phyloP scores from a whole-genome alignment of 2,113 vertebrate genomes.

The Seriola rivoliana region DNA sequence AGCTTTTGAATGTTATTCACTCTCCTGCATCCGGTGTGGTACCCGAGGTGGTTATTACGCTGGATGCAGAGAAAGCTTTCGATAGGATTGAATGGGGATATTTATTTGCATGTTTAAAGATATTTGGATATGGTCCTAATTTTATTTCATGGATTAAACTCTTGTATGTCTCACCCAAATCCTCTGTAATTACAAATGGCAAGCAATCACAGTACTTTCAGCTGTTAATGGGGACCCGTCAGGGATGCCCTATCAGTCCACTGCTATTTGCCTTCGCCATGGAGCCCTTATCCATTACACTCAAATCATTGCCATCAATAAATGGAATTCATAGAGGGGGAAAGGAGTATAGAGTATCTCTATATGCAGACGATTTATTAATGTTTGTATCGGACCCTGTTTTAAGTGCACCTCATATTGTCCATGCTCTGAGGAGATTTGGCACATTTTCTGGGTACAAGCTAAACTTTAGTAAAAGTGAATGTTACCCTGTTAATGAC shows the following conservation, averaged over 20 bases:
- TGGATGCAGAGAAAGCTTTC: not conserved
- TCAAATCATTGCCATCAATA: not conserved
- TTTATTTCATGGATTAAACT: slow-evolving; percentile 6
- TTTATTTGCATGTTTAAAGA: not conserved
- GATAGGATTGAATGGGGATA: not conserved
- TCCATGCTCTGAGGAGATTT: not conserved
- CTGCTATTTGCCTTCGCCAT: not conserved
- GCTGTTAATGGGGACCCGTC: not conserved
- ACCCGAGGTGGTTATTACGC: not conserved
- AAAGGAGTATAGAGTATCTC: not conserved
- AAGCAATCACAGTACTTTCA: not conserved
- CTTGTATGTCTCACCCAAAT: slow-evolving; percentile 1
- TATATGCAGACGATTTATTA: slow-evolving; percentile 15
- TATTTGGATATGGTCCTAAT: not conserved
- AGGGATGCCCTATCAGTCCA: not conserved
- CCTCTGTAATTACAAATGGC: slow-evolving; percentile 2
- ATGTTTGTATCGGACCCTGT: not conserved
- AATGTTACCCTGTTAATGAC: not conserved
- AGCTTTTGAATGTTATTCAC: not conserved
- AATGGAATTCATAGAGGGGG: not conserved
- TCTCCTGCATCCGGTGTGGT: not conserved
- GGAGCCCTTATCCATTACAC: not conserved
- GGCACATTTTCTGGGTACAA: not conserved
- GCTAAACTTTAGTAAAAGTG: not conserved
- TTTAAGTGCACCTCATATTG: not conserved